Evolutionary conservation across 2,888 invertebrate genomes (phyloP).

Genomic region (Carpatolechia fugitivella): DNA sequence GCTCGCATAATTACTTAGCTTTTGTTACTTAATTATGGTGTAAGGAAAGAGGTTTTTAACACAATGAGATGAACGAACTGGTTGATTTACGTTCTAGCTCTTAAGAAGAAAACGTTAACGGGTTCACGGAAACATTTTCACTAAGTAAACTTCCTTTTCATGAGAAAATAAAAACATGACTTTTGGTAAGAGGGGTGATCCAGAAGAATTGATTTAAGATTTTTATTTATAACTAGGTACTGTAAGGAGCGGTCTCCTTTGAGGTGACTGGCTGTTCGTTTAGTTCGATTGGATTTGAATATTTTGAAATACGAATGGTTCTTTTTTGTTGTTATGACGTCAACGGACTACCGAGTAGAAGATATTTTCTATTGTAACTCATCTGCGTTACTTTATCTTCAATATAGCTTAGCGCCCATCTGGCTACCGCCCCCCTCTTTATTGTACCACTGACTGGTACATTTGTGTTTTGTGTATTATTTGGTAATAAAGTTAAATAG

Average conservation of each 20-base stretch:
- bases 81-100: conserved; percentile 11
- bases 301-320: no score
- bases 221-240: neutral
- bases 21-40: conserved; percentile 66
- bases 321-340: no score
- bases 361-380: no score
- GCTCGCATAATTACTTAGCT: conserved; percentile 69
- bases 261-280: no score
- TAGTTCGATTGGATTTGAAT: no score
- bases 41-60: conserved; percentile 58
- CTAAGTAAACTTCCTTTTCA: conserved; percentile 23
- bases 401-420: no score
- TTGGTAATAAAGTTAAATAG: neutral
- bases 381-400: no score
- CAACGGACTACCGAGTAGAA: no score
- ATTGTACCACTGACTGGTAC: neutral
- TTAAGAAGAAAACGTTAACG: conserved; percentile 22
- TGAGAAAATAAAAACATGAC: conserved; percentile 2
- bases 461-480: neutral
- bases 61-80: conserved; percentile 50
- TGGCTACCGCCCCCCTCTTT: no score
- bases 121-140: conserved; percentile 24
- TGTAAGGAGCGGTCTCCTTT: no score
- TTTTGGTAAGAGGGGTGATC: neutral
- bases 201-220: no score